Evolutionary conservation across 1,140 invertebrate species (phyloP).

Genomic region (Bombus haemorrhoidalis): DNA sequence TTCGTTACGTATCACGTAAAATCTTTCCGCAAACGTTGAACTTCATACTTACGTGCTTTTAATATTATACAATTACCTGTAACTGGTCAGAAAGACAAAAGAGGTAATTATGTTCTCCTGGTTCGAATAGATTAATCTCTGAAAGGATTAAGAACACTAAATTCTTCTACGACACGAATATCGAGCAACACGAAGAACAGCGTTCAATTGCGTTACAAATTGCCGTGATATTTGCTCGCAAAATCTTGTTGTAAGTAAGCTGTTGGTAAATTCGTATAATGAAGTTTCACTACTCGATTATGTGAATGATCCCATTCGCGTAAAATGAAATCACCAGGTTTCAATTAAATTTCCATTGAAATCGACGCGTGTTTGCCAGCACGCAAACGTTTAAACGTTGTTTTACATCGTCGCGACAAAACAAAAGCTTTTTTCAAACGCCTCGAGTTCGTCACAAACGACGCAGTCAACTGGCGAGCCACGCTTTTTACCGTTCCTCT

Average conservation of each 20-base stretch:
- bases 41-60: no score
- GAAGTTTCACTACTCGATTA: background rate
- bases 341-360: conserved; percentile 8
- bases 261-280: background rate
- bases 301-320: no score
- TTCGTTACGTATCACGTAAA: no score
- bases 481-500: background rate
- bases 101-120: no score
- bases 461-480: background rate
- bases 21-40: no score
- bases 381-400: background rate
- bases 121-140: no score
- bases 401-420: conserved; percentile 2
- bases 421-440: conserved; percentile 1
- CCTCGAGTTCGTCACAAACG: conserved; percentile 16
- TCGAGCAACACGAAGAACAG: no score
- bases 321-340: background rate
- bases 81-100: no score
- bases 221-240: no score
- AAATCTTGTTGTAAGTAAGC: background rate
- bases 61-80: no score
- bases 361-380: background rate
- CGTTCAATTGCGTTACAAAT: background rate
- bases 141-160: no score
- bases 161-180: no score